Evolutionary conservation across 1,140 invertebrate genomes (phyloP), one percentile per base, ranked within the genome.

Genomic region (Leptopilina clavipes): DNA sequence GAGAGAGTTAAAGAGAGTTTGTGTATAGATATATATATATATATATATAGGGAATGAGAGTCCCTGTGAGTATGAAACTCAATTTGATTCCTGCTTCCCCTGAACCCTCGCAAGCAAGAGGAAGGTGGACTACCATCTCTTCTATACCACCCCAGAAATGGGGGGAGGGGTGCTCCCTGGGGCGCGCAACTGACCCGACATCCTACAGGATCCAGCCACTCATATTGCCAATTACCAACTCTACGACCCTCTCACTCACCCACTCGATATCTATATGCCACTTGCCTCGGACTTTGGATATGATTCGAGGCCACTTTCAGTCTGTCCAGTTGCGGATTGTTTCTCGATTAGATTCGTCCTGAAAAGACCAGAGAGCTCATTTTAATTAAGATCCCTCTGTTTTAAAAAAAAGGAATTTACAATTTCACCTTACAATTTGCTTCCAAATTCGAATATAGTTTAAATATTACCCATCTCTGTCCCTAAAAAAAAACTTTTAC

Each of bases 171-270:
- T 86, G 80, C 80, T 89, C 88, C 88, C 88, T 83, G 81, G 88
- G 88, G 88, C 85, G 80, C 83, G 86, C 86, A 87, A 89, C 86
- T 89, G 88, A 89, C 88, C 88, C 88, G 87, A 88, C 88, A 87
- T 88, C 85, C 87, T 85, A 81, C 83, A 83, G 87, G 84, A 89
- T 89, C 86, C 86, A 88, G 86, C 86, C 87, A 89, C 88, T 89
- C 88, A 89, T 89, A 89, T 89, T 89, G 88, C 88, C 88, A 89
- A 89, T 89, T 89, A 89, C 88, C 86, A 89, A 89, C 88, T 89
- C 88, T 79, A 85, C 86, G 84, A 73, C 71, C 44, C 71, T 76
- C 75, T 76, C 56, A 48, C 71, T 76, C 65, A 52, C 72, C 31
- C 31, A 71, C 59, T 65, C 59, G 59, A 65, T 65, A n/a, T 6